These are phyloP conservation scores for Aphidoletes aphidimyza DNA, from an alignment of 2,888 invertebrate species.

Conservation along the genomic window DNA sequence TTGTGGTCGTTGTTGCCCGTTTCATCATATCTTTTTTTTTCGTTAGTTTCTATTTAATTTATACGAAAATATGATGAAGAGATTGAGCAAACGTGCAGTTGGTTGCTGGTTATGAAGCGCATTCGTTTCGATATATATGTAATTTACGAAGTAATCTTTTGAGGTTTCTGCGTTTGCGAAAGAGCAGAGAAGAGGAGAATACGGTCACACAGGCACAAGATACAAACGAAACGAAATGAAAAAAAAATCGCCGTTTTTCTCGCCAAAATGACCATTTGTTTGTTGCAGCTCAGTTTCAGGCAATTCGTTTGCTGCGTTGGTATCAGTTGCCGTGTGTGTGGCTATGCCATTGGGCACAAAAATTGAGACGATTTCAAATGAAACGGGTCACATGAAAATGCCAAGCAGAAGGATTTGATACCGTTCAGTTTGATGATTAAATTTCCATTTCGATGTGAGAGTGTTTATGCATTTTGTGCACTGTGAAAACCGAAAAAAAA, in stretches of 20 bases:
- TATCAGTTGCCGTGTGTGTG: conserved; percentile 8
- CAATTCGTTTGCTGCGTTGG: conserved; percentile 21
- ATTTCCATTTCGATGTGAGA: not conserved
- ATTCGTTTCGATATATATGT: conserved; percentile 6
- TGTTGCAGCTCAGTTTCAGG: no score
- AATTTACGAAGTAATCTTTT: conserved; percentile 26
- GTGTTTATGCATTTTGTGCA: no score
- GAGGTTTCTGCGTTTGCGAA: conserved; percentile 1
- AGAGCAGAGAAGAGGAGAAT: not conserved
- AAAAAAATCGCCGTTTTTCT: conserved; percentile 7
- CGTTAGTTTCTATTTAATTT: conserved; percentile 35
- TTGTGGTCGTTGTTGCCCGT: no score
- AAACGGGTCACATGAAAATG: conserved; percentile 42
- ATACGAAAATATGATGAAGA: conserved; percentile 50
- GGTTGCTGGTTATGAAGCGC: not conserved
- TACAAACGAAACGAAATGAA: not conserved
- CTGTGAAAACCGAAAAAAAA: not conserved
- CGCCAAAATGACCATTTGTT: not conserved
- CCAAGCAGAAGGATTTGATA: not conserved
- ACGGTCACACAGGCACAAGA: not conserved
- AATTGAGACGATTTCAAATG: conserved; percentile 41
- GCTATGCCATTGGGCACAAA: conserved; percentile 46
- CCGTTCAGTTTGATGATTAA: not conserved
- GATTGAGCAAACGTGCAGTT: conserved; percentile 37
- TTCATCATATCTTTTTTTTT: not conserved